phyloP scores from a whole-genome alignment of 2,113 vertebrate genomes.

The Caloenas nicobarica region DNA sequence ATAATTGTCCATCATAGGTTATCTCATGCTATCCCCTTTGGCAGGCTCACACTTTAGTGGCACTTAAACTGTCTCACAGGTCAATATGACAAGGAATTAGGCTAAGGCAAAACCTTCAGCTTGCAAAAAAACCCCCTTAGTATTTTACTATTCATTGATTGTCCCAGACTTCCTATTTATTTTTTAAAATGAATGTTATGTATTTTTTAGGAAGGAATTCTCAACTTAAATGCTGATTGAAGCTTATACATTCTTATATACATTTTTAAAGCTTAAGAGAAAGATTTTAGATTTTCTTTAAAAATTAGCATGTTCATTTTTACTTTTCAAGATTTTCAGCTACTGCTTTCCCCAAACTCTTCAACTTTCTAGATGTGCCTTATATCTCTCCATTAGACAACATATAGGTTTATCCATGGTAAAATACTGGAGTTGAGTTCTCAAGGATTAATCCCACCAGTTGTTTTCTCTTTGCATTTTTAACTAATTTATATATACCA shows the following conservation, averaged over 20 bases:
- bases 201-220: neutral
- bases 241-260: neutral
- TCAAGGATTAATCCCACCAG: neutral
- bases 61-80: neutral
- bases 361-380: neutral
- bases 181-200: accelerated
- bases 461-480: neutral
- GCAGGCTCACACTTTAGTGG: neutral
- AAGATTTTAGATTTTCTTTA: neutral
- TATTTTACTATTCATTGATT: neutral
- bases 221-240: neutral
- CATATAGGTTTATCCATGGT: neutral
- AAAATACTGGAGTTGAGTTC: neutral
- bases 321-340: neutral
- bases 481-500: neutral
- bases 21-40: neutral
- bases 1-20: neutral
- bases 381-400: neutral
- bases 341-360: neutral
- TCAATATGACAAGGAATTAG: neutral
- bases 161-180: neutral
- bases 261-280: neutral
- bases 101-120: neutral
- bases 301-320: neutral
- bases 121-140: neutral